Evolutionary conservation across 2,113 vertebrate species (phyloP).

Genomic region (Noctilio leporinus): DNA sequence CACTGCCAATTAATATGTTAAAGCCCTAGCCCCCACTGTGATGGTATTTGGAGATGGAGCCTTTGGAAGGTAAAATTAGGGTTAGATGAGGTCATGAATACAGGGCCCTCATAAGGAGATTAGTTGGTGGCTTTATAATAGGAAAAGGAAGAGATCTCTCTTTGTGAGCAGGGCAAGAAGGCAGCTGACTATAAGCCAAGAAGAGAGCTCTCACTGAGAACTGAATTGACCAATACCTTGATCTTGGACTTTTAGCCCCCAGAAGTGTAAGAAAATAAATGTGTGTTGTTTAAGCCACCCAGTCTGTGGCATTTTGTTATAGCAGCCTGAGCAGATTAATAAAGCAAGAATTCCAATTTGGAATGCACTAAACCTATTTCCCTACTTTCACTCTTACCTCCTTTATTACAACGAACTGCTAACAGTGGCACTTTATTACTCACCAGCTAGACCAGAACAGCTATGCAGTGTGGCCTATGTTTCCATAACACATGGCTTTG

Average conservation of each 20-base stretch:
- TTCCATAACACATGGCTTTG: not conserved
- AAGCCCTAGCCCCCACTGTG: not conserved
- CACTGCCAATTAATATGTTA: not conserved
- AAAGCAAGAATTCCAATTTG: not conserved
- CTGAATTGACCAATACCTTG: not conserved
- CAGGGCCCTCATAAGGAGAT: not conserved
- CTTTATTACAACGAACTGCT: not conserved
- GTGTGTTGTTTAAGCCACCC: not conserved
- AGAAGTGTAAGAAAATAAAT: not conserved
- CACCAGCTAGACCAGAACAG: not conserved
- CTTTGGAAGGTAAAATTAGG: not conserved
- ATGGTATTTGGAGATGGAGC: not conserved
- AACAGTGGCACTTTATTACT: not conserved
- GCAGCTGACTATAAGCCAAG: not conserved
- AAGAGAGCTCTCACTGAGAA: not conserved
- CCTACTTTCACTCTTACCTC: not conserved
- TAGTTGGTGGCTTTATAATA: not conserved
- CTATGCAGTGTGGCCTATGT: no score
- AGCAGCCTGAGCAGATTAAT: not conserved
- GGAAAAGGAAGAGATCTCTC: not conserved
- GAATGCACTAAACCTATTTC: not conserved
- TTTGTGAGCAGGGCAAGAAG: not conserved
- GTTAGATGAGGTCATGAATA: not conserved
- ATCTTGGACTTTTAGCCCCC: not conserved
- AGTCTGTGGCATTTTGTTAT: not conserved